Evolutionary conservation across 2,888 invertebrate species (phyloP), one percentile per base, ranked within the genome.

Genomic region (Anarsia innoxiella): DNA sequence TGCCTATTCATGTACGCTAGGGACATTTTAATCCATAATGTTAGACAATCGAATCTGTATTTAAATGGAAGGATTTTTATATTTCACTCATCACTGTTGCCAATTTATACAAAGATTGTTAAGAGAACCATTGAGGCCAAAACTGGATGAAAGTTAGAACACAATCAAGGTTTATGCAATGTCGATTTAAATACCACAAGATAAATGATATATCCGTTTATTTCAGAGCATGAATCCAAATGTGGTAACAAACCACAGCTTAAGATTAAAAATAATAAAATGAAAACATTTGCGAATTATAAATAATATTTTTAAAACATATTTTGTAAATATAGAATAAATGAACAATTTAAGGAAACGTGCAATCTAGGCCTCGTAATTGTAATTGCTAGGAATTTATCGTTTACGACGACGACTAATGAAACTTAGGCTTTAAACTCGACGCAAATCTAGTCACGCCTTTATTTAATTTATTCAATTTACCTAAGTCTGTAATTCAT

Each of bases 321-420:
- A 78, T 78, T 75, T 73, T 83, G 83, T 83, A 82, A 71, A 83
- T 82, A 82, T 82, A 80, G 73, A 46, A 48, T 53, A 62, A 62
- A 56, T 55, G 46, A 54, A 48, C 49, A 55, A 59, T 46, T 44
- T 47, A 54, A 58, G 47, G 45, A 72, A 75, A 79, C 56, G 82
- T 83, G 83, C 82, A 83, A 83, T 83, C 65, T 83, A 80, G 77
- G 68, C 54, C 50, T 79, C 66, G 63, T 52, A 66, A 66, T 56
- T 68, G n/a, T 52, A 66, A 66, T 56, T 68, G 65, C 65, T 80
- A 79, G 70, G 70, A 69, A 73, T 69, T 70, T 63, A 64, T 56
- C 59, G 46, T 51, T 50, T 61, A 42, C 40, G 46, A 47, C 39
- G 42, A 54, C 40, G 37, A 34, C 45, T 46, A 50, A 44, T 48